A percentile compares a stretch with the other conserved stretches of the same genome.
Conservation (phyloP, 2,797 vertebrate genomes). For the Sebastes reedi region DNA sequence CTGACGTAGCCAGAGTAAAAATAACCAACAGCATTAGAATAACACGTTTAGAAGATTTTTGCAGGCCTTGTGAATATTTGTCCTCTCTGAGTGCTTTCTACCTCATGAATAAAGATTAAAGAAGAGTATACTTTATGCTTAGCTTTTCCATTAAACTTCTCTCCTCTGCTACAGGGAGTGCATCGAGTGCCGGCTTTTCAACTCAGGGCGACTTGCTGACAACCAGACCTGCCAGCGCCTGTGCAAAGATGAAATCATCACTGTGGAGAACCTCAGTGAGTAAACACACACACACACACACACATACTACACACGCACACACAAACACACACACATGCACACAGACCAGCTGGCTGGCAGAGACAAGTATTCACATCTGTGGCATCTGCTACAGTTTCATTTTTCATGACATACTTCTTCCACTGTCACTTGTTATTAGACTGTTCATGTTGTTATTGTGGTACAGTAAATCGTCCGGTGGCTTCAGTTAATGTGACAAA, state of each 20-base stretch:
- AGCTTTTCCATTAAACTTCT: not conserved
- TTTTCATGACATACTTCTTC: not conserved
- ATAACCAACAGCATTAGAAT: not conserved
- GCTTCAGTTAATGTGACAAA: not conserved
- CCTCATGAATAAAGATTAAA: not conserved
- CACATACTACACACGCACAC: not conserved
- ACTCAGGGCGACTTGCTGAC: slow-evolving; percentile 88
- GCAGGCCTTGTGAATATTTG: not conserved
- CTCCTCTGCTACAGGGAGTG: slow-evolving; percentile 86
- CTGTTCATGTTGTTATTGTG: not conserved
- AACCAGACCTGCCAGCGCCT: slow-evolving; percentile 94
- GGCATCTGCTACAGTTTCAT: slow-evolving; percentile 30
- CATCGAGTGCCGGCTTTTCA: slow-evolving; percentile 93
- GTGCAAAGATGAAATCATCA: slow-evolving; percentile 88
- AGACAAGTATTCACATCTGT: slow-evolving; percentile 30
- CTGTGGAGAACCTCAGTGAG: slow-evolving; percentile 90
- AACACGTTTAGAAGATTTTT: not conserved
- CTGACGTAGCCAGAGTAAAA: not conserved
- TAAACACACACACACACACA: slow-evolving; percentile 10
- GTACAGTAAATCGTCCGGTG: not conserved
- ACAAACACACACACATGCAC: not conserved
- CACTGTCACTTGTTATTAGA: slow-evolving; percentile 24
- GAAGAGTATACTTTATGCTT: not conserved
- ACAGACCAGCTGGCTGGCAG: slow-evolving; percentile 15
- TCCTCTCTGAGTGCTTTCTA: not conserved